Conservation (phyloP, 2,888 invertebrate species). For the Drosophila niveifrons region DNA sequence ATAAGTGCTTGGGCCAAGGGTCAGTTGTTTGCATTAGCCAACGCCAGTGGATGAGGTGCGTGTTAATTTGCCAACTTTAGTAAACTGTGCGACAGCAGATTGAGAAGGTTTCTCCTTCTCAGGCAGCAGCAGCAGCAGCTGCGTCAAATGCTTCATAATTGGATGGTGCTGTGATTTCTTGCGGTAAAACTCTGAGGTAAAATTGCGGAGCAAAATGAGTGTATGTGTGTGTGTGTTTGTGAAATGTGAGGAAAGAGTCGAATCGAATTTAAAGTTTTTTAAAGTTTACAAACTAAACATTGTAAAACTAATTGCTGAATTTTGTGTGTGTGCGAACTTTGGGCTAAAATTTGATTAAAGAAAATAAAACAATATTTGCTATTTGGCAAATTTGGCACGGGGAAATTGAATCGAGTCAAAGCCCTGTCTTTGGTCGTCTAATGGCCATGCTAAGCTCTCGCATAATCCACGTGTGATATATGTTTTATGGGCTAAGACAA, state of each 20-base stretch:
- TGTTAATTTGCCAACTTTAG: slow-evolving; percentile 76
- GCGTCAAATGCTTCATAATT: slow-evolving; percentile 72
- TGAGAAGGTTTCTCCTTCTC: too few relatives aligned
- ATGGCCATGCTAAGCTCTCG: slow-evolving; percentile 43
- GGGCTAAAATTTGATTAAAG: not conserved
- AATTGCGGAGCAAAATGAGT: slow-evolving; percentile 54
- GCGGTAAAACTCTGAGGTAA: slow-evolving; percentile 49
- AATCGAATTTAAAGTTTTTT: slow-evolving; percentile 24
- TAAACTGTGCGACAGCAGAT: slow-evolving; percentile 1
- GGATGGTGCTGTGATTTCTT: slow-evolving; percentile 71
- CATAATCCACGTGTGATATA: slow-evolving; percentile 50
- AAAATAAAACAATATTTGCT: not conserved
- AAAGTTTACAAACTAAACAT: slow-evolving; percentile 11
- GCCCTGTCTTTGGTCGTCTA: not conserved
- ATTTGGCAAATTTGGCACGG: too few relatives aligned
- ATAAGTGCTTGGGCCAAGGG: slow-evolving; percentile 55
- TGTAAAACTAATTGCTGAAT: slow-evolving; percentile 36
- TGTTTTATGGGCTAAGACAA: slow-evolving; percentile 27
- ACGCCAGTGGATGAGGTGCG: slow-evolving; percentile 44
- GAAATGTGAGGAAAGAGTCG: not conserved
- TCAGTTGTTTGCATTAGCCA: slow-evolving; percentile 70
- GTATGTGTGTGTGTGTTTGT: slow-evolving; percentile 34
- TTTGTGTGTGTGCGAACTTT: slow-evolving; percentile 1
- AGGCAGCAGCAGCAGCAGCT: slow-evolving; percentile 52
- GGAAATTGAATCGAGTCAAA: too few relatives aligned